These are phyloP conservation scores for Sebastes dallii DNA, from an alignment of 2,797 vertebrate genomes.

Conservation along the genomic window DNA sequence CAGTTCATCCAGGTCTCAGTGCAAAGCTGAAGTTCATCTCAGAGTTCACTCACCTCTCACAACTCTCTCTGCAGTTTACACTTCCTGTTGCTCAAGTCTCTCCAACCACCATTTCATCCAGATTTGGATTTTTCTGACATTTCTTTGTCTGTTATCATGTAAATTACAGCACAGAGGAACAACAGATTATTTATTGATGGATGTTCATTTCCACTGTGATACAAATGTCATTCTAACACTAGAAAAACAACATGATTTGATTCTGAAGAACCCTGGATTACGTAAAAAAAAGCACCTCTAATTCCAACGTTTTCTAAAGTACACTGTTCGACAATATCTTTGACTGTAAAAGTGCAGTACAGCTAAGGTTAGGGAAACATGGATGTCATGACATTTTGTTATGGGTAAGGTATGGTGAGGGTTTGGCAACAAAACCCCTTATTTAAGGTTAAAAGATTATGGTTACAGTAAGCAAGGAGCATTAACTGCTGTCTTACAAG, in stretches of 20 bases:
- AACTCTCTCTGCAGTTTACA: background rate
- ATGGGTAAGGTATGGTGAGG: background rate
- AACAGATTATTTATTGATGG: background rate
- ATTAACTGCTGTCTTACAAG: background rate
- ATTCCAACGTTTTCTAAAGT: background rate
- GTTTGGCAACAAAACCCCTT: background rate
- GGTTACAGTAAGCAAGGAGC: background rate
- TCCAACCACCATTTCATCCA: background rate
- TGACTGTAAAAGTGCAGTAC: background rate
- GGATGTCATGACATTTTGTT: background rate
- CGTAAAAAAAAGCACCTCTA: too few relatives aligned
- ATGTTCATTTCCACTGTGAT: background rate
- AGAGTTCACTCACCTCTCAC: conserved; percentile 2
- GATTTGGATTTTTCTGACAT: background rate
- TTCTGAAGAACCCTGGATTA: too few relatives aligned
- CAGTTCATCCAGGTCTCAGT: background rate
- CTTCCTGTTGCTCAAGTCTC: background rate
- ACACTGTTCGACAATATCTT: background rate
- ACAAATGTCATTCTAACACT: background rate
- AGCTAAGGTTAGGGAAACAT: background rate
- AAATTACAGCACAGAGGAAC: background rate
- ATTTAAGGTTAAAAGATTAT: background rate
- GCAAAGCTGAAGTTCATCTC: conserved; percentile 5
- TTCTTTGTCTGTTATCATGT: background rate
- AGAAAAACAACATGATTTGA: too few relatives aligned